Conservation (phyloP, 2,888 invertebrate species). For the Morinoia aosen region DNA sequence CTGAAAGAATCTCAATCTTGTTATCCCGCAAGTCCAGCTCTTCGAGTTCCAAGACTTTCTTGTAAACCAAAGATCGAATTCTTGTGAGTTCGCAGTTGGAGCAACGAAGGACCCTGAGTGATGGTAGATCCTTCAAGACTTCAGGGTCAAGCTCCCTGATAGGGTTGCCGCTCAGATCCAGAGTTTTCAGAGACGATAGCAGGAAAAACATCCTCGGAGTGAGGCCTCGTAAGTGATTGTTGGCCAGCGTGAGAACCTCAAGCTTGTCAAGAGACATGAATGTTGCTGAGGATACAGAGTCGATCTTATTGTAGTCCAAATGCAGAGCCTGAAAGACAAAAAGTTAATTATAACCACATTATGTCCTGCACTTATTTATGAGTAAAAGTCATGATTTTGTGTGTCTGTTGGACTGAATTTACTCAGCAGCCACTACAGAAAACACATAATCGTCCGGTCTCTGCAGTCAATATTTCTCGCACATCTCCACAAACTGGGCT, state of each 20-base stretch:
- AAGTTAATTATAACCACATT: not conserved
- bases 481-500: not conserved
- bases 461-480: not conserved
- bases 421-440: not conserved
- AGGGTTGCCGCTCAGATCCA: conserved; percentile 84
- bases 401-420: not conserved
- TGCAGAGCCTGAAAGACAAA: conserved; percentile 74
- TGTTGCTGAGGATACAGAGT: conserved; percentile 82
- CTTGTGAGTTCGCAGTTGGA: conserved; percentile 81
- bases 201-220: conserved; percentile 78
- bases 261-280: conserved; percentile 83
- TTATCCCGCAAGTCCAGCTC: conserved; percentile 68
- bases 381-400: not conserved
- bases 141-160: conserved; percentile 83
- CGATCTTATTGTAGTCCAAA: conserved; percentile 82
- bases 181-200: conserved; percentile 79
- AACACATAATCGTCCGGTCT: not conserved
- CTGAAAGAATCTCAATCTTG: conserved; percentile 61
- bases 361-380: not conserved
- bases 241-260: conserved; percentile 72
- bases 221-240: conserved; percentile 69
- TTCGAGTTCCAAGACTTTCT: conserved; percentile 69
- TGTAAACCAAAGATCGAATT: conserved; percentile 85
- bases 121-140: conserved; percentile 76
- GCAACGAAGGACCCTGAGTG: conserved; percentile 81